Percentiles rank a stretch among this genome's conserved stretches.
phyloP scores from a whole-genome alignment of 2,888 invertebrate genomes.

The Ariolimax columbianus region DNA sequence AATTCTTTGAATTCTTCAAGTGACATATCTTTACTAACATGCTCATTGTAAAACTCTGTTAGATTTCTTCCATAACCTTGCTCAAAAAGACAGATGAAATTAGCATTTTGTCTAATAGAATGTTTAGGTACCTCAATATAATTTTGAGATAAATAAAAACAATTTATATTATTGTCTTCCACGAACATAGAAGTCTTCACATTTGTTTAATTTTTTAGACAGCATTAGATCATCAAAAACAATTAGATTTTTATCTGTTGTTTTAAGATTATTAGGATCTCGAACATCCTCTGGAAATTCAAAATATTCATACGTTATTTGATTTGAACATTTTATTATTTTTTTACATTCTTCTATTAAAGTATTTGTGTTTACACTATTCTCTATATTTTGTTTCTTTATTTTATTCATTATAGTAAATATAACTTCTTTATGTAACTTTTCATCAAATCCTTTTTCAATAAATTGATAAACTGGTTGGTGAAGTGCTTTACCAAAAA shows the following conservation, averaged over 20 bases:
- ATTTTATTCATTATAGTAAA: neutral
- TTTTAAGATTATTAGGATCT: constrained; percentile 14
- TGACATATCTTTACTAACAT: too few species aligned
- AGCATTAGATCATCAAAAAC: neutral
- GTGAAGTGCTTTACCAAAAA: constrained; percentile 1
- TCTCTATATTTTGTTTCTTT: constrained; percentile 8
- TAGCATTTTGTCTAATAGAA: too few species aligned
- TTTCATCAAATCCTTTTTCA: constrained; percentile 6
- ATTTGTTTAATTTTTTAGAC: neutral
- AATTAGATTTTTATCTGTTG: constrained; percentile 26
- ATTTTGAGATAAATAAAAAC: too few species aligned
- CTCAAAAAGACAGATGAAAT: too few species aligned
- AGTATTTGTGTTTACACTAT: neutral
- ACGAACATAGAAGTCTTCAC: too few species aligned
- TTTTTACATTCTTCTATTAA: constrained; percentile 24
- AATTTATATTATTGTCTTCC: too few species aligned
- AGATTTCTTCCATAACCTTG: too few species aligned
- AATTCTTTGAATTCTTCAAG: too few species aligned
- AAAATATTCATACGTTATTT: constrained; percentile 13
- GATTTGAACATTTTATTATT: constrained; percentile 8
- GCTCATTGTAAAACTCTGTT: too few species aligned
- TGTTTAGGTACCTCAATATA: too few species aligned
- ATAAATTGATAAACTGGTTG: neutral
- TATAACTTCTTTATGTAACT: constrained; percentile 12
- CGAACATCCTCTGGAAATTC: neutral